phyloP scores from a whole-genome alignment of 2,888 invertebrate genomes.

The Epistrophe grossulariae region DNA sequence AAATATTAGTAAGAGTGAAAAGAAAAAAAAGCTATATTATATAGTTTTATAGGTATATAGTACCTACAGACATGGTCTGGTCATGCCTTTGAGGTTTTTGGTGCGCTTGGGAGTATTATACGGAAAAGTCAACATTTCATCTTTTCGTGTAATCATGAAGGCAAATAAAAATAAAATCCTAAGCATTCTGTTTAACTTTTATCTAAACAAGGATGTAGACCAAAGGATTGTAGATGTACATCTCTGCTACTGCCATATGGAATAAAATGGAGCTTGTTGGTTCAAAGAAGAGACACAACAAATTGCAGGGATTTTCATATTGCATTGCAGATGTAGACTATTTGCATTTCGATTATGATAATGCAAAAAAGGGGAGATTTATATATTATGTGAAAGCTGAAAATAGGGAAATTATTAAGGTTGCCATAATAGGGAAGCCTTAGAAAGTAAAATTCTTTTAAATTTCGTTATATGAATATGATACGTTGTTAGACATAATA shows the following conservation, averaged over 20 bases:
- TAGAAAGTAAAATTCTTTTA: not conserved
- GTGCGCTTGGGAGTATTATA: conserved; percentile 46
- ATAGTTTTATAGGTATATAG: not conserved
- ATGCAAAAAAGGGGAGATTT: conserved; percentile 4
- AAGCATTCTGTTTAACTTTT: conserved; percentile 67
- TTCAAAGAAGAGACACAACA: conserved; percentile 5
- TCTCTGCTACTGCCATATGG: conserved; percentile 10
- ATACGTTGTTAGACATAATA: no score
- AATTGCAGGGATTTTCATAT: conserved; percentile 56
- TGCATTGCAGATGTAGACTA: conserved; percentile 50
- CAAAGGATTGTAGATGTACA: conserved; percentile 20
- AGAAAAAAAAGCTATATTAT: conserved; percentile 27
- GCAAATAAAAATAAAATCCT: conserved; percentile 72
- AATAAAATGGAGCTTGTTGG: not conserved
- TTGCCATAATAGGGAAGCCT: not conserved
- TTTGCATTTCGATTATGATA: conserved; percentile 64
- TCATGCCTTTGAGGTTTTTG: conserved; percentile 59
- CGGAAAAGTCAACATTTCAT: conserved; percentile 72
- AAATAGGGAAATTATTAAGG: conserved; percentile 19
- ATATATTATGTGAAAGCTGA: not conserved
- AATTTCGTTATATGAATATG: conserved; percentile 9
- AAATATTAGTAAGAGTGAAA: conserved; percentile 28
- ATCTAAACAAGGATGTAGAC: conserved; percentile 36
- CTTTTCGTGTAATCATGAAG: conserved; percentile 69
- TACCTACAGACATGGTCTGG: conserved; percentile 5